Evolutionary conservation across 2,113 vertebrate genomes (phyloP), one percentile per base, ranked within the genome.

Genomic region (Epinephelus cyanopodus): DNA sequence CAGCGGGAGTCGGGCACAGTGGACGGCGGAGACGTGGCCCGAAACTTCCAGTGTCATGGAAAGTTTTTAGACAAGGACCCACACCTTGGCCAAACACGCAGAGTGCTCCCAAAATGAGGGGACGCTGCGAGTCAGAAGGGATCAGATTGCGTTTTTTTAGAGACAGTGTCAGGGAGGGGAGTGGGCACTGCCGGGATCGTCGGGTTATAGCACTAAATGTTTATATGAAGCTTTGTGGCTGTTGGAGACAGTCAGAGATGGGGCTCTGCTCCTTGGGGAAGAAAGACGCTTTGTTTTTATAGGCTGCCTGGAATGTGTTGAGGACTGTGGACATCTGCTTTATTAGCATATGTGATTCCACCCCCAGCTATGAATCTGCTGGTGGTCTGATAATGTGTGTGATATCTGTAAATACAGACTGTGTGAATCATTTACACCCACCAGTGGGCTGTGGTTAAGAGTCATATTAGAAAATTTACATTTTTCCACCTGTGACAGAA

Each of bases 281-380:
- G 89, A 91, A 87, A 90, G 92, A 84, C 37, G 79, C 90, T 93
- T 93, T 95, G 95, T 95, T 95, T 95, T 95, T 92, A 93, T 91
- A 93, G 89, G 90, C 74, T 83, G 88, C 79, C 90, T 93, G 94
- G 95, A 96, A 95, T 95, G 95, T 90, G 88, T 92, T 61, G 86
- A 89, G 88, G 78, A 90, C 90, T 85, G 90, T 71, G 90, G 93
- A 95, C 95, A 95, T 95, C 94, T 95, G 93, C 92, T 93, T 91
- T 91, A 95, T 96, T 95, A 94, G 93, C 95, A 95, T 95, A 92
- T 83, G 87, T 85, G 92, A 91, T 86, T 90, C 87, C 72, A 78
- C 92, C 67, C 89, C 92, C 91, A 86, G 80, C 93, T 84, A 87
- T 92, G 88, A 84, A 92, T 92, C 92, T 88, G 89, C 92, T 92